Base-by-base conservation (phyloP, 1,140 invertebrate genomes). In the Drosophila ambigua region DNA sequence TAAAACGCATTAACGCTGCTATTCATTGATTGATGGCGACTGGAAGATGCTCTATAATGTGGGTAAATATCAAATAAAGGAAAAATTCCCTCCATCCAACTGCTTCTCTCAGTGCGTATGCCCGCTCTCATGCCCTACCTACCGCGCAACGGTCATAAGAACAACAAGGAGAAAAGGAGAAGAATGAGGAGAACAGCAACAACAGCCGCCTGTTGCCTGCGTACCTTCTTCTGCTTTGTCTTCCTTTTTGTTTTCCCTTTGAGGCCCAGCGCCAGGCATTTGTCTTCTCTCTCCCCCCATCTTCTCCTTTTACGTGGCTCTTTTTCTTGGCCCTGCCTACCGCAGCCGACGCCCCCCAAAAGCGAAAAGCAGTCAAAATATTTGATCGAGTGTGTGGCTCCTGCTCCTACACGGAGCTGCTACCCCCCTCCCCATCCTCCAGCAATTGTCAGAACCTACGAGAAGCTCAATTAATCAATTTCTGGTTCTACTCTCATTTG, bases 381-480 rank as follows among this genome's bases (percentile, higher is more conserved):
- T 85, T 81, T 87, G 65, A 87, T 81, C 62, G 82, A 81, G 78
- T 66, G 77, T 51, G 48, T 49, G 48, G 49, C 57, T 73, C 46
- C 52, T 57, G 53, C 61, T 59, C 45, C 57, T 0, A 0, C 8
- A 20, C 51, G 54, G 24, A 7, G 28, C n/a, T n/a, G 8, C 13
- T n/a, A 53, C 15, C 28, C 31, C 35, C 1, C 20, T 20, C 31
- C 8, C 39, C 16, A n/a, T n/a, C 39, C 39, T 26, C 26, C 57
- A 26, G 31, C 49, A 43, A 16, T 46, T 58, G 73, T 50, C 58
- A 63, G 73, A 53, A 28, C 50, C 50, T 50, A 58, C 43, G 57
- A 62, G 46, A 43, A 58, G 50, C 64, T 57, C 45, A 78, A 82
- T 87, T 82, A 88, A 87, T 87, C 75, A 88, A 68, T 62, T 88